Evolutionary conservation across 2,888 invertebrate genomes (phyloP).

Genomic region (Leucozona laternaria): DNA sequence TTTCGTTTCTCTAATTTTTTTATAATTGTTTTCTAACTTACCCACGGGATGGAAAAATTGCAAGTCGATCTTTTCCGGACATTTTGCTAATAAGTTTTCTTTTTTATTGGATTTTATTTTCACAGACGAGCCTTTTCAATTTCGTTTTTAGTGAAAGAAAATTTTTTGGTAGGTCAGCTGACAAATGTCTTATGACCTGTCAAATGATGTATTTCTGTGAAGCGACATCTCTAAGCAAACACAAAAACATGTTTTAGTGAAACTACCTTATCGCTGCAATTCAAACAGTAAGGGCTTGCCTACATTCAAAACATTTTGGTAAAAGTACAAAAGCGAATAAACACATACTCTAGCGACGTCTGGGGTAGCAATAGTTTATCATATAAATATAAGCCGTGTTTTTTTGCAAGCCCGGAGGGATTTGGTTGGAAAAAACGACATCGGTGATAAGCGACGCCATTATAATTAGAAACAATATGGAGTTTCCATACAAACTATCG

Average conservation of each 20-base stretch:
- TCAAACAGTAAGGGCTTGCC: too few relatives aligned
- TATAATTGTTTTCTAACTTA: constrained; percentile 85
- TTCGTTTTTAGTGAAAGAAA: constrained; percentile 76
- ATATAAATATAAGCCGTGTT: too few relatives aligned
- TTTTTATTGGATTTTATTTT: constrained; percentile 53
- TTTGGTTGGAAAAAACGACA: too few relatives aligned
- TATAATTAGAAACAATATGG: too few relatives aligned
- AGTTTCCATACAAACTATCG: too few relatives aligned
- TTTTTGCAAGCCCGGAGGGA: too few relatives aligned
- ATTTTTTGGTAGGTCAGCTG: constrained; percentile 79
- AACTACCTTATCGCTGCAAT: constrained; percentile 33
- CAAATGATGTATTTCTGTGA: constrained; percentile 56
- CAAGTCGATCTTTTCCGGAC: constrained; percentile 94
- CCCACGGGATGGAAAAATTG: constrained; percentile 98
- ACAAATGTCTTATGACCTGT: constrained; percentile 80
- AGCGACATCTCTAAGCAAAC: constrained; percentile 40
- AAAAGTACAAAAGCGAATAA: too few relatives aligned
- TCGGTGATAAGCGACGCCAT: too few relatives aligned
- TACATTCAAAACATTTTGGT: too few relatives aligned
- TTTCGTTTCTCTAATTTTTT: neutral
- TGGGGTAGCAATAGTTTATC: too few relatives aligned
- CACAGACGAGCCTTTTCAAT: constrained; percentile 37
- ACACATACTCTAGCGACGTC: too few relatives aligned
- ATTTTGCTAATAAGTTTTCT: constrained; percentile 85
- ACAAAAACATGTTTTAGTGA: rapidly evolving